phyloP scores from a whole-genome alignment of 2,797 vertebrate species.

The Distichodus sexfasciatus region DNA sequence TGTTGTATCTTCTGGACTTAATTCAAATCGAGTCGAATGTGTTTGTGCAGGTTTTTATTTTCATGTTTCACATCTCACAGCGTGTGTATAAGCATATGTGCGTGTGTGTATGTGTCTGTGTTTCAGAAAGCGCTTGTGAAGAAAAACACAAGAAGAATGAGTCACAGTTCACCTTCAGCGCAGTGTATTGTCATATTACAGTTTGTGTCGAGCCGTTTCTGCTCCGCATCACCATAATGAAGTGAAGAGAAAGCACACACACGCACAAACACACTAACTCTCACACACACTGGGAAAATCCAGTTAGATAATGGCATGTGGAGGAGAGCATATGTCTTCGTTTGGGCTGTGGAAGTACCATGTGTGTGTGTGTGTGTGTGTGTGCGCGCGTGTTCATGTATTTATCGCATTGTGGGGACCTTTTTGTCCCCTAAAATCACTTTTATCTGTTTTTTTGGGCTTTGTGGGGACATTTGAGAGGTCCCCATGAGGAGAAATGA shows the following conservation, averaged over 20 bases:
- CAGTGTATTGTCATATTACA: neutral
- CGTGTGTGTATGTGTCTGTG: neutral
- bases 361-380: neutral
- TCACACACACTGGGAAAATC: slow-evolving; percentile 30
- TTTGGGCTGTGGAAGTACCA: neutral
- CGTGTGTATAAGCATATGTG: neutral
- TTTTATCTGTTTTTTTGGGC: too few relatives aligned
- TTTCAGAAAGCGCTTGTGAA: neutral
- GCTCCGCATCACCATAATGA: slow-evolving; percentile 36
- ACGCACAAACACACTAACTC: too few relatives aligned
- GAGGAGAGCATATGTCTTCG: slow-evolving; percentile 30
- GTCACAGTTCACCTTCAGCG: slow-evolving; percentile 1
- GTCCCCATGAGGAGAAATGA: too few relatives aligned
- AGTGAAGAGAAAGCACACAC: slow-evolving; percentile 21
- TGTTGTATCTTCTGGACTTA: too few relatives aligned
- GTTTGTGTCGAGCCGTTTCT: slow-evolving; percentile 8
- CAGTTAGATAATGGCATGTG: slow-evolving; percentile 29
- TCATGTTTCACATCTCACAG: too few relatives aligned
- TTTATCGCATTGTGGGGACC: too few relatives aligned
- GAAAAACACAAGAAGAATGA: slow-evolving; percentile 13
- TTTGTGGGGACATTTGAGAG: too few relatives aligned
- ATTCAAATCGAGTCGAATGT: too few relatives aligned
- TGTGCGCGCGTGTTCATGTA: too few relatives aligned
- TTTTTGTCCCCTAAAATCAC: too few relatives aligned
- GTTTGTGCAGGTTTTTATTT: too few relatives aligned